Base-by-base conservation (phyloP, 2,888 invertebrate genomes). In the Tipula confusa region DNA sequence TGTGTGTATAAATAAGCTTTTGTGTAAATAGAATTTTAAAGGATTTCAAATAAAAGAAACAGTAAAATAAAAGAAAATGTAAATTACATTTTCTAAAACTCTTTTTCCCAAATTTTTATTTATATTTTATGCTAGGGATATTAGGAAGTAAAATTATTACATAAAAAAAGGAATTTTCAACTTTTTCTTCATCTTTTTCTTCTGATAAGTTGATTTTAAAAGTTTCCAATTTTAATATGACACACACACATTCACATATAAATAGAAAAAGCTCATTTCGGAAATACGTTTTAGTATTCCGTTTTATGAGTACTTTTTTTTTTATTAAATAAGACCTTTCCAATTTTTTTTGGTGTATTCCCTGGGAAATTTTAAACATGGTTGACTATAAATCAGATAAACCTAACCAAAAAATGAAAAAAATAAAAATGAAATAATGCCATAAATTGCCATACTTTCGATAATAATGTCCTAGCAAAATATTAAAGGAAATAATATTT, bases 21-120 rank as follows among this genome's bases (percentile, higher is more conserved):
- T 64, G 64, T 64, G 64, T 64, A 64, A 64, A 64, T 64, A 64
- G 24, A 64, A 64, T 64, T 64, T 64, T 64, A 64, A 64, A 64
- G 64, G 64, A 64, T 64, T 64, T 64, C 24, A 7, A 64, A 64
- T 24, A 24, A 64, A 64, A 64, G 24, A 24, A 64, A 64, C 64
- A 64, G 64, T 64, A 64, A 64, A 64, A 64, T 64, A 64, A 64
- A 64, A 64, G 64, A 64, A 64, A 64, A 64, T 64, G 64, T 64
- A 64, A 64, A 64, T 64, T 64, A 64, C 64, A 64, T 64, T 64
- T 64, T 24, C 64, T 2, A 24, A 64, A 64, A 64, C 24, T 64
- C 64, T 64, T 64, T 33, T 64, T 64, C 24, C 64, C 64, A 64
- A n/a, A n/a, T 64, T 64, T 64, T 36, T 43, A 43, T n/a, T 38